A percentile compares a stretch with the other conserved stretches of the same genome.
Conservation (phyloP, 2,113 vertebrate genomes). For the Actenoides lindsayi region DNA sequence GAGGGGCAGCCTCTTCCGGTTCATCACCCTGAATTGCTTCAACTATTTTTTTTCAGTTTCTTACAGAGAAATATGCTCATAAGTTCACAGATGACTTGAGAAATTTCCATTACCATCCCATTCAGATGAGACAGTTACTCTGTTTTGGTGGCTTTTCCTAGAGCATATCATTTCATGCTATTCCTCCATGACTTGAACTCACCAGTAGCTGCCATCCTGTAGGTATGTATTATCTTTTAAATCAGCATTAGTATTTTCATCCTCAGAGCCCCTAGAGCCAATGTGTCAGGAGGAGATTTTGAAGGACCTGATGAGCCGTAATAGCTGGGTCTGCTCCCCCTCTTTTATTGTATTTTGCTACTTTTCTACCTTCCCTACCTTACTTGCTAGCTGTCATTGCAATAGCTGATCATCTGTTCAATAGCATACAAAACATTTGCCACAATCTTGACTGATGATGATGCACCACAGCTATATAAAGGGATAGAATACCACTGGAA, state of each 20-base stretch:
- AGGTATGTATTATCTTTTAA: not conserved
- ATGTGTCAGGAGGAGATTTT: not conserved
- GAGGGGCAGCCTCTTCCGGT: not conserved
- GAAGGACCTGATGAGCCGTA: not conserved
- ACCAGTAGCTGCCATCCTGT: not conserved
- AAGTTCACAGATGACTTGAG: not conserved
- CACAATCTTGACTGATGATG: not conserved
- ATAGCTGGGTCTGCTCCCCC: not conserved
- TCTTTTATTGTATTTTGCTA: not conserved
- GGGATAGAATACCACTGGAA: not conserved
- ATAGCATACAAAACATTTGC: not conserved
- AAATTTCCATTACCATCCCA: not conserved
- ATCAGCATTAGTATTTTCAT: not conserved
- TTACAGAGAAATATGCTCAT: not conserved
- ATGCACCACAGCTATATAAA: not conserved
- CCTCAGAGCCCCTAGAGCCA: not conserved
- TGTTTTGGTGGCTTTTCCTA: not conserved
- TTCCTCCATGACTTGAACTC: not conserved
- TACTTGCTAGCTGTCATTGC: not conserved
- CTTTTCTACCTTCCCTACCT: not conserved
- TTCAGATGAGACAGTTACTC: not conserved
- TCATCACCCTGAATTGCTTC: not conserved
- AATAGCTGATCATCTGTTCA: not conserved
- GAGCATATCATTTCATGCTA: not conserved
- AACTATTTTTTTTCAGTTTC: not conserved